phyloP scores from a whole-genome alignment of 2,888 invertebrate species.

The Mesochorus sp. region DNA sequence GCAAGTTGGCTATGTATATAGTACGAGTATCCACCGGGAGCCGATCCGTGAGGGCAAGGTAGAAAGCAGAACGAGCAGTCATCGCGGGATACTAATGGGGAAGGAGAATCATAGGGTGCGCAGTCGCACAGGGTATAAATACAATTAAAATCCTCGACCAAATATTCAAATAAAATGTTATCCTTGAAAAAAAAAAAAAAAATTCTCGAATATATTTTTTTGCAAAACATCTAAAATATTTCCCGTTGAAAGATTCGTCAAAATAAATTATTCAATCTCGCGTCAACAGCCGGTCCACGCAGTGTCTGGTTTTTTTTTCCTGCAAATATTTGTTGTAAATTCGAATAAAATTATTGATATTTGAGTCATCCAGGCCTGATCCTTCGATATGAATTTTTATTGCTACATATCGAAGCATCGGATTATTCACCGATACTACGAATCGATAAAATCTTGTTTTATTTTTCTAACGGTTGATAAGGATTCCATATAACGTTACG shows the following conservation, averaged over 20 bases:
- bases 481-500: too few relatives aligned
- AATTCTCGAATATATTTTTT: too few relatives aligned
- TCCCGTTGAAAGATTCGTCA: neutral
- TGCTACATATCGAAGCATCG: too few relatives aligned
- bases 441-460: slow-evolving; percentile 20
- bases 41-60: slow-evolving; percentile 40
- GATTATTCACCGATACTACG: too few relatives aligned
- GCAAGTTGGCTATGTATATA: slow-evolving; percentile 35
- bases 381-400: too few relatives aligned
- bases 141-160: neutral
- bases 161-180: neutral
- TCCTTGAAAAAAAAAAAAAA: neutral
- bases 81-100: slow-evolving; percentile 50
- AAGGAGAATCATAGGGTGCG: slow-evolving; percentile 23
- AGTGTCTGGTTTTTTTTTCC: too few relatives aligned
- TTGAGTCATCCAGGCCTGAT: too few relatives aligned
- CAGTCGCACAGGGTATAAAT: too few relatives aligned
- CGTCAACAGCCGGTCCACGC: too few relatives aligned
- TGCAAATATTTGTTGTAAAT: too few relatives aligned
- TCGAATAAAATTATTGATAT: too few relatives aligned
- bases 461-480: slow-evolving; percentile 21
- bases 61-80: slow-evolving; percentile 52
- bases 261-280: neutral
- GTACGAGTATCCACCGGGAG: slow-evolving; percentile 50
- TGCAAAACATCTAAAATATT: too few relatives aligned